Evolutionary conservation across 2,888 invertebrate species (phyloP).

Genomic region (Mycalesis mineus): DNA sequence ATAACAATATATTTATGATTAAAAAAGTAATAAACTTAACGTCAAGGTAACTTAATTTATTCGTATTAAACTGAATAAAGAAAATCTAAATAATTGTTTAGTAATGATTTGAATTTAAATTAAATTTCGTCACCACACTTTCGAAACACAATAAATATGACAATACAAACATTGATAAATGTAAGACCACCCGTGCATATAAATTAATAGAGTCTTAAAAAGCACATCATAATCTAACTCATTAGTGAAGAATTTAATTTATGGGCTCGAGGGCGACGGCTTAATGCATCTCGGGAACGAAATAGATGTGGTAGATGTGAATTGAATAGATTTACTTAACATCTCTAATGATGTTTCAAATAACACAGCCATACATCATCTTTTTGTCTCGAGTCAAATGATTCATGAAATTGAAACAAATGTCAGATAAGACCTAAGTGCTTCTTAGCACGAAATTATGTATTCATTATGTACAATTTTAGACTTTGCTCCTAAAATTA

Average conservation of each 20-base stretch:
- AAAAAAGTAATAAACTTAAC: too few species aligned
- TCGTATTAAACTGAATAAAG: not conserved
- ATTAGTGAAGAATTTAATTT: constrained; percentile 64
- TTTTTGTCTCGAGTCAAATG: constrained; percentile 17
- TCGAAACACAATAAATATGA: constrained; percentile 20
- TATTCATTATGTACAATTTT: not conserved
- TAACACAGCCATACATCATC: constrained; percentile 16
- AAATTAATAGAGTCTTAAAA: constrained; percentile 54
- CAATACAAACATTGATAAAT: constrained; percentile 27
- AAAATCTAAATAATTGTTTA: not conserved
- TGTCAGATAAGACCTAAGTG: not conserved
- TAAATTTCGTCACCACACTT: not conserved
- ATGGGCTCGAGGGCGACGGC: constrained; percentile 48
- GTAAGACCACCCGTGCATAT: constrained; percentile 47
- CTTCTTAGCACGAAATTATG: not conserved
- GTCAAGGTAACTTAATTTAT: not conserved
- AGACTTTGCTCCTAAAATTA: too few species aligned
- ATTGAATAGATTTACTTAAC: constrained; percentile 15
- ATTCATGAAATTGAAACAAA: constrained; percentile 10
- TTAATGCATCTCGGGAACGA: constrained; percentile 32
- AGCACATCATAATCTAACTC: constrained; percentile 62
- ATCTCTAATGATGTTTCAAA: constrained; percentile 19
- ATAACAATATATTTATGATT: too few species aligned
- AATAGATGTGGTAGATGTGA: constrained; percentile 34
- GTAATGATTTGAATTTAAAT: not conserved